A percentile compares a stretch with the other conserved stretches of the same genome.
These are phyloP conservation scores for Parasteatoda lunata DNA, from an alignment of 2,888 invertebrate species.

Conservation along the genomic window DNA sequence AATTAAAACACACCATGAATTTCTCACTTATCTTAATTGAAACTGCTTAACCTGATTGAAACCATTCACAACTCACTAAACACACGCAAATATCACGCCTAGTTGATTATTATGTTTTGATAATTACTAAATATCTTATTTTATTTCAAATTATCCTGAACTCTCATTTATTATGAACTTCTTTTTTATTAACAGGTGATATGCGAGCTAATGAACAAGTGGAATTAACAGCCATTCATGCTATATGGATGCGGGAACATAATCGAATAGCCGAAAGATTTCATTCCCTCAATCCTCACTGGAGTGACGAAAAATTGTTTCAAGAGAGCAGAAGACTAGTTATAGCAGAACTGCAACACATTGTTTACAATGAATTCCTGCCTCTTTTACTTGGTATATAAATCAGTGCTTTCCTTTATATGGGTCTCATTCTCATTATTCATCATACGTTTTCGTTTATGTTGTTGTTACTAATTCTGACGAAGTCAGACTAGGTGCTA, in stretches of 20 bases:
- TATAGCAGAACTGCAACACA: slow-evolving; percentile 89
- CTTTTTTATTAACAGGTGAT: slow-evolving; percentile 78
- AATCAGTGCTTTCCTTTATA: not conserved
- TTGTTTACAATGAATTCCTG: slow-evolving; percentile 88
- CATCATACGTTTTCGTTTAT: too few relatives aligned
- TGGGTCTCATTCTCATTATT: not conserved
- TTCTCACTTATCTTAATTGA: not conserved
- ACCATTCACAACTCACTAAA: not conserved
- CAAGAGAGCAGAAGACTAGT: slow-evolving; percentile 87
- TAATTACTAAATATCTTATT: too few relatives aligned
- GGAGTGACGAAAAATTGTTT: slow-evolving; percentile 86
- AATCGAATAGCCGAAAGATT: slow-evolving; percentile 83
- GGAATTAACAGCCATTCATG: slow-evolving; percentile 88
- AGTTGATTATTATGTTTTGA: too few relatives aligned
- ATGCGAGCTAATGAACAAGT: slow-evolving; percentile 89
- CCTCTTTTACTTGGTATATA: slow-evolving; percentile 82
- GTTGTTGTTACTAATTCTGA: too few relatives aligned
- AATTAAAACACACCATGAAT: not conserved
- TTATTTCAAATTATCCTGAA: too few relatives aligned
- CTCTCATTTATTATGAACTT: too few relatives aligned
- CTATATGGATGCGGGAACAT: slow-evolving; percentile 90
- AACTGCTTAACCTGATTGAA: not conserved
- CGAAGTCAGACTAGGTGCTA: too few relatives aligned
- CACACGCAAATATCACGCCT: not conserved
- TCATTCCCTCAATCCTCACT: slow-evolving; percentile 81